Evolutionary conservation across 2,888 invertebrate species (phyloP).

Genomic region (Ophion slaviceki): DNA sequence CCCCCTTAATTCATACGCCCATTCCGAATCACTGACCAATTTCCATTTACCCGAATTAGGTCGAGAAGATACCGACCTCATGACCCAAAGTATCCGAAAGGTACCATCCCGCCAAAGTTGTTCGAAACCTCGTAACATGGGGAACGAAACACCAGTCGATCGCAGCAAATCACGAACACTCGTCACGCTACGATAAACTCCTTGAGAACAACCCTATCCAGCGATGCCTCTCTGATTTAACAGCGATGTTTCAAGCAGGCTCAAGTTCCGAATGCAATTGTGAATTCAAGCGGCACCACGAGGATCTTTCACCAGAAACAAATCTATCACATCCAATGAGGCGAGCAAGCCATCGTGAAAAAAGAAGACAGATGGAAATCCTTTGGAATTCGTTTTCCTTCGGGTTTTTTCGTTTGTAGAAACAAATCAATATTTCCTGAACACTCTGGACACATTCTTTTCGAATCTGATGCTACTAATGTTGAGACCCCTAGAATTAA

Average conservation of each 20-base stretch:
- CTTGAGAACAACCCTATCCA: not conserved
- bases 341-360: not conserved
- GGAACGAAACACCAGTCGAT: constrained; percentile 8
- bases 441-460: no score
- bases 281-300: not conserved
- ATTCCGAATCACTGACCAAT: not conserved
- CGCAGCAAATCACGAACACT: constrained; percentile 2
- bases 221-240: constrained; percentile 5
- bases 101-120: not conserved
- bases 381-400: not conserved
- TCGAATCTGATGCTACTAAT: no score
- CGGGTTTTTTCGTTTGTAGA: not conserved
- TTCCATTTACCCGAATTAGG: not conserved
- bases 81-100: not conserved
- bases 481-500: no score
- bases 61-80: not conserved
- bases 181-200: constrained; percentile 21
- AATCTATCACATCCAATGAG: not conserved
- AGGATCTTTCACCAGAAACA: constrained; percentile 1
- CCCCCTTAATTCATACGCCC: not conserved
- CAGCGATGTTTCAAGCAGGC: constrained; percentile 7
- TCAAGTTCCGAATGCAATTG: constrained; percentile 20
- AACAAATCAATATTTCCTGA: not conserved
- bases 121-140: constrained; percentile 20
- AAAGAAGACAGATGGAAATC: not conserved